Evolutionary conservation across 2,113 vertebrate genomes (phyloP).

Genomic region (Machaerirhynchus nigripectus): DNA sequence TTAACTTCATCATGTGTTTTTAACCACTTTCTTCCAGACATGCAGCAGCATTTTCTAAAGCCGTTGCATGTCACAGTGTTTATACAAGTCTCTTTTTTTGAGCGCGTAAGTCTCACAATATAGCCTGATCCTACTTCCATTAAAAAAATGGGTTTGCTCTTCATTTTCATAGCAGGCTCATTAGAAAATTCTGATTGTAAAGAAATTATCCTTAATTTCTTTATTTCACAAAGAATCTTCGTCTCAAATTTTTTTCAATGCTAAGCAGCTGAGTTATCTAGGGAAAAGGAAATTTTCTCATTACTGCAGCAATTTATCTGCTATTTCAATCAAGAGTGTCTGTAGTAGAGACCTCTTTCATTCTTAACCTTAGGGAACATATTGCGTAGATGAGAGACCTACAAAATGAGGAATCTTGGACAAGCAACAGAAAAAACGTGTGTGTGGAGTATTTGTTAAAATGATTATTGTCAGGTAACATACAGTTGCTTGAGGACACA

Average conservation of each 20-base stretch:
- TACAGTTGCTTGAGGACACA: neutral
- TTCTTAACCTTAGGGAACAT: constrained; percentile 54
- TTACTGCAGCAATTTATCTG: constrained; percentile 62
- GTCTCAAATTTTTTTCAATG: neutral
- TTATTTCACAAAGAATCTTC: neutral
- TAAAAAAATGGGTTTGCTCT: neutral
- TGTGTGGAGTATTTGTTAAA: neutral
- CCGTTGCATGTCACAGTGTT: neutral
- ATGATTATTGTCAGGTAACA: neutral
- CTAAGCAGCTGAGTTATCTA: constrained; percentile 16
- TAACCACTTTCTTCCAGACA: constrained; percentile 57
- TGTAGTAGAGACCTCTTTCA: constrained; percentile 50
- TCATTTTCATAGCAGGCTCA: neutral
- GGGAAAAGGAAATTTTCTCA: constrained; percentile 55
- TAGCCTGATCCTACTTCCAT: neutral
- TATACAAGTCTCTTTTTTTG: neutral
- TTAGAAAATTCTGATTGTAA: neutral
- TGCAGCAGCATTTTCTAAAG: constrained; percentile 2
- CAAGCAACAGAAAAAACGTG: neutral
- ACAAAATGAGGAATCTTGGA: constrained; percentile 10
- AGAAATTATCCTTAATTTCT: neutral
- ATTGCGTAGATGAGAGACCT: constrained; percentile 22
- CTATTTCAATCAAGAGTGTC: constrained; percentile 55
- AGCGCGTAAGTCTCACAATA: neutral
- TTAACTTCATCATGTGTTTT: constrained; percentile 61